A percentile compares a stretch with the other conserved stretches of the same genome.
These are phyloP conservation scores for Pseudachorutes palmiensis DNA, from an alignment of 1,140 invertebrate genomes.

Conservation along the genomic window DNA sequence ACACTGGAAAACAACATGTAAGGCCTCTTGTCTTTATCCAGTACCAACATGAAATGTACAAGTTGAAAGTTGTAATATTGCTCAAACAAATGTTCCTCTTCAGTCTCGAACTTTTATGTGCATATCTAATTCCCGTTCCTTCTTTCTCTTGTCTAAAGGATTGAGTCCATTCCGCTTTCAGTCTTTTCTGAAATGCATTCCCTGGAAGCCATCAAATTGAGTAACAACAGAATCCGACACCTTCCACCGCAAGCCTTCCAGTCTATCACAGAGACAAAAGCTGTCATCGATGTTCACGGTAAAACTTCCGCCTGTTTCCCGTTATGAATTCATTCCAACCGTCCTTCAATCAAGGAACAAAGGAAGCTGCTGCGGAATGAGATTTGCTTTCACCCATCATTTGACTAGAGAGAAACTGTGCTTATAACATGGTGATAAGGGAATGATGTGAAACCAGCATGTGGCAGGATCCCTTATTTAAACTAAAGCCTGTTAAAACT, in stretches of 20 bases:
- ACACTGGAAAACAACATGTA: conserved; percentile 86
- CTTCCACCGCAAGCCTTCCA: conserved; percentile 81
- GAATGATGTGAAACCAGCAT: background rate
- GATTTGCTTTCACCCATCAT: too few relatives aligned
- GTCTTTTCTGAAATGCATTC: conserved; percentile 80
- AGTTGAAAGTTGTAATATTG: background rate
- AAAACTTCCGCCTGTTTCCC: background rate
- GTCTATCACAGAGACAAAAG: conserved; percentile 71
- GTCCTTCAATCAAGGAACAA: too few relatives aligned
- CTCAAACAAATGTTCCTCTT: too few relatives aligned
- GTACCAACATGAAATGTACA: background rate
- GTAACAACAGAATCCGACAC: conserved; percentile 74
- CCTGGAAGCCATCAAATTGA: conserved; percentile 72
- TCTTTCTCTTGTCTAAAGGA: conserved; percentile 47
- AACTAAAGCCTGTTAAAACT: background rate
- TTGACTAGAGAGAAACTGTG: too few relatives aligned
- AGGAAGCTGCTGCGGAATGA: too few relatives aligned
- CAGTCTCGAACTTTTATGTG: too few relatives aligned
- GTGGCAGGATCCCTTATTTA: background rate
- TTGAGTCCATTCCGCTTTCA: conserved; percentile 64
- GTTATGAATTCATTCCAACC: background rate
- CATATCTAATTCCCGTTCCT: background rate
- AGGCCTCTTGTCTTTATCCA: conserved; percentile 41
- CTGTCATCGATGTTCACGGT: conserved; percentile 79
- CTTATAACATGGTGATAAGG: too few relatives aligned